These are phyloP conservation scores for Antheraea assamensis DNA, from an alignment of 2,888 invertebrate genomes.

Conservation along the genomic window DNA sequence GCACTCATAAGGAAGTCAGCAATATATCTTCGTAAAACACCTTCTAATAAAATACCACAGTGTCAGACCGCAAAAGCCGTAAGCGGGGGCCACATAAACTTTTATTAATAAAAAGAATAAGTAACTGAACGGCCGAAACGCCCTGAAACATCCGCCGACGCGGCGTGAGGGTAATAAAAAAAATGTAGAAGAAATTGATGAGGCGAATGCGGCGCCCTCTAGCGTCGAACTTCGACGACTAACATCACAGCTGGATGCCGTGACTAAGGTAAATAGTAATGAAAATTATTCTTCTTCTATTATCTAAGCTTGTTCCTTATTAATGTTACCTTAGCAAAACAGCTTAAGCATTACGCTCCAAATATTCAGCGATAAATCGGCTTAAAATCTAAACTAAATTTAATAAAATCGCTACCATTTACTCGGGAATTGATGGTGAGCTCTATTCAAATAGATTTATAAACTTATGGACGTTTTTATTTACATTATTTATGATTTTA, in stretches of 20 bases:
- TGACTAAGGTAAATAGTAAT: conserved; percentile 21
- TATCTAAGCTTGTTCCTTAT: background rate
- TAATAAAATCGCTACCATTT: background rate
- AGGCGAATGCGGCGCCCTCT: conserved; percentile 43
- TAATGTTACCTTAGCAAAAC: background rate
- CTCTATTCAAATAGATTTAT: too few relatives aligned
- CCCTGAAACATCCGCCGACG: conserved; percentile 57
- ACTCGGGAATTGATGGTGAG: too few relatives aligned
- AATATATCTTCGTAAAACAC: conserved; percentile 13
- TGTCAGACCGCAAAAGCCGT: conserved; percentile 13
- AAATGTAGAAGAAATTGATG: conserved; percentile 68
- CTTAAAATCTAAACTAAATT: background rate
- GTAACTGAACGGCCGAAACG: conserved; percentile 57
- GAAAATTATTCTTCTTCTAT: background rate
- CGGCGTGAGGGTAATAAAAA: conserved; percentile 62
- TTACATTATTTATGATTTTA: too few relatives aligned
- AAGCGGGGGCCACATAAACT: conserved; percentile 56
- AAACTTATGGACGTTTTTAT: too few relatives aligned
- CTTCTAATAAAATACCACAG: conserved; percentile 6
- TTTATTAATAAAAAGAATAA: conserved; percentile 74
- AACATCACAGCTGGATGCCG: conserved; percentile 35
- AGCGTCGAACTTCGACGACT: conserved; percentile 38
- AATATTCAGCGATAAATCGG: background rate
- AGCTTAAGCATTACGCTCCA: background rate
- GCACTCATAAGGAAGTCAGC: background rate